phyloP scores from a whole-genome alignment of 2,888 invertebrate genomes.

The Ceriagrion tenellum region DNA sequence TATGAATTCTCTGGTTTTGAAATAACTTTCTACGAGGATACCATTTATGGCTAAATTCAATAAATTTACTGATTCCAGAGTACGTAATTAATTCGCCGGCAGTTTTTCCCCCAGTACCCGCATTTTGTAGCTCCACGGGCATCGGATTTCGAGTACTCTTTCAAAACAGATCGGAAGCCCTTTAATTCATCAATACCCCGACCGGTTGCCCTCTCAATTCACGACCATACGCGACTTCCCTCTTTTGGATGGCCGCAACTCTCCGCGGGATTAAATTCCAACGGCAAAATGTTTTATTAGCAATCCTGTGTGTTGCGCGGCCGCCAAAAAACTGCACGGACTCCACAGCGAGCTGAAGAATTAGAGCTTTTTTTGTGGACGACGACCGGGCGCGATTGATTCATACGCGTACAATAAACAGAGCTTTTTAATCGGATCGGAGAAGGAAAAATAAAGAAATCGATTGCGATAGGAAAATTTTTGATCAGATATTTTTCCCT shows the following conservation, averaged over 20 bases:
- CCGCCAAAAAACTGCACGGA: background rate
- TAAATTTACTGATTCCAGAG: no score
- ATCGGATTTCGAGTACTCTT: background rate
- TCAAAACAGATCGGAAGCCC: background rate
- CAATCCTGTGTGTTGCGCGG: background rate
- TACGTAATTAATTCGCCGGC: no score
- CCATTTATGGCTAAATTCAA: no score
- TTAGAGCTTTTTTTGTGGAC: background rate
- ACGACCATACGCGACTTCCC: background rate
- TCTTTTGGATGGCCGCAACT: constrained; percentile 2
- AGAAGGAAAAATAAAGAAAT: background rate
- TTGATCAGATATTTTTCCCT: background rate
- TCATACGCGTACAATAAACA: constrained; percentile 3
- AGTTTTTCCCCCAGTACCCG: no score
- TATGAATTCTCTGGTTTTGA: no score
- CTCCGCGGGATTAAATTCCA: background rate
- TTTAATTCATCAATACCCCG: background rate
- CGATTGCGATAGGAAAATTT: constrained; percentile 4
- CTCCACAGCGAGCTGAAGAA: background rate
- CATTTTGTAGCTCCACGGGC: no score
- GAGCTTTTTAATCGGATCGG: constrained; percentile 32
- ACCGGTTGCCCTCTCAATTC: background rate
- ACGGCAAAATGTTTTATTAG: background rate
- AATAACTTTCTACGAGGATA: no score
- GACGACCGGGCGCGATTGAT: background rate